Percentiles rank a stretch among this genome's conserved stretches.
Evolutionary conservation across 1,140 invertebrate species (phyloP).

Genomic region (Caenorhabditis brenneri): DNA sequence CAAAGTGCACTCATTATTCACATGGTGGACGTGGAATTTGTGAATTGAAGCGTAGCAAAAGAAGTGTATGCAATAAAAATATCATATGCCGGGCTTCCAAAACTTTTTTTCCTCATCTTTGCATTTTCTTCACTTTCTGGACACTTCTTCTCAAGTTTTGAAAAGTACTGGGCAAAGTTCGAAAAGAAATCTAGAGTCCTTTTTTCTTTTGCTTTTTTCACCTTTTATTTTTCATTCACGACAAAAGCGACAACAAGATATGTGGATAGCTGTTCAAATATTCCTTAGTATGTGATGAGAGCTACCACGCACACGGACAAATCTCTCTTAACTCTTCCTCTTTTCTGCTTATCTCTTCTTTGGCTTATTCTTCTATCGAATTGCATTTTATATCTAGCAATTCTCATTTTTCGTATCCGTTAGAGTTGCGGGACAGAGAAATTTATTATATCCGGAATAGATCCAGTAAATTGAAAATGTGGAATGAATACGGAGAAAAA

Average conservation of each 20-base stretch:
- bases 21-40: not conserved
- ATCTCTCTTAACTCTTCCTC: not conserved
- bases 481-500: not conserved
- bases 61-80: not conserved
- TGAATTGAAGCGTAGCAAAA: not conserved
- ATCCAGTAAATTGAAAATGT: not conserved
- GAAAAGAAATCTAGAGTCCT: not conserved
- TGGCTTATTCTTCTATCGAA: not conserved
- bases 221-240: not conserved
- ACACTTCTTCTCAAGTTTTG: not conserved
- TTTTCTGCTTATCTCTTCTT: not conserved
- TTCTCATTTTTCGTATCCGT: not conserved
- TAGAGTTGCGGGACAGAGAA: not conserved
- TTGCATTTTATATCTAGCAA: not conserved
- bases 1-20: not conserved
- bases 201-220: not conserved
- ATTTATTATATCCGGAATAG: not conserved
- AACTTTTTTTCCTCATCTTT: not conserved
- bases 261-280: conserved; percentile 33
- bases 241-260: not conserved
- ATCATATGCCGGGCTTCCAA: not conserved
- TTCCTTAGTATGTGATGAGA: not conserved
- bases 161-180: not conserved
- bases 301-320: not conserved
- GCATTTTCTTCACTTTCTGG: not conserved